Conservation (phyloP, 1,140 invertebrate genomes). For the Orius insidiosus region DNA sequence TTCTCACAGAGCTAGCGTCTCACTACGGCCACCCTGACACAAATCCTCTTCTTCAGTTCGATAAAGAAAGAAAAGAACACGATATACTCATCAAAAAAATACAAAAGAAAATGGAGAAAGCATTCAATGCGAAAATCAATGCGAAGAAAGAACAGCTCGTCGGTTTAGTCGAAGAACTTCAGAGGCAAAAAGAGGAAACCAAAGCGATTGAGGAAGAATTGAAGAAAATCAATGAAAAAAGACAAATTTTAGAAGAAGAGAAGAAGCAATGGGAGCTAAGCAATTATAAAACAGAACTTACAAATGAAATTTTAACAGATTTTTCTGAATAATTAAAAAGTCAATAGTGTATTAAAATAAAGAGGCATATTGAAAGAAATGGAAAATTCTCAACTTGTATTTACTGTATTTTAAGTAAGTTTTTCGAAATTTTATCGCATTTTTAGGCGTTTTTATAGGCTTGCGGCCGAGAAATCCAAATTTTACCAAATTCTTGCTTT, state of each 20-base stretch:
- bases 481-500: too few species aligned
- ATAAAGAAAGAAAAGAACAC: slow-evolving; percentile 3
- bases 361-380: too few species aligned
- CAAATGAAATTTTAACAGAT: too few species aligned
- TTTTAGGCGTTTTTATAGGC: too few species aligned
- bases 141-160: background rate
- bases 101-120: slow-evolving; percentile 4
- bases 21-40: slow-evolving; percentile 69
- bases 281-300: too few species aligned
- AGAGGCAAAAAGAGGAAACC: background rate
- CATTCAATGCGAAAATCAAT: slow-evolving; percentile 1
- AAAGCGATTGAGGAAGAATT: slow-evolving; percentile 2
- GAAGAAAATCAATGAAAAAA: background rate
- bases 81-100: slow-evolving; percentile 2
- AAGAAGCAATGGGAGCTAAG: background rate
- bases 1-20: slow-evolving; percentile 75
- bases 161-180: background rate
- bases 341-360: too few species aligned
- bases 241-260: background rate
- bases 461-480: too few species aligned
- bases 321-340: too few species aligned
- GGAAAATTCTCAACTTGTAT: too few species aligned
- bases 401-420: too few species aligned
- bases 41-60: slow-evolving; percentile 21
- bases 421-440: too few species aligned